Evolutionary conservation across 2,888 invertebrate species (phyloP).

Genomic region (Drosophila trichaetosa): DNA sequence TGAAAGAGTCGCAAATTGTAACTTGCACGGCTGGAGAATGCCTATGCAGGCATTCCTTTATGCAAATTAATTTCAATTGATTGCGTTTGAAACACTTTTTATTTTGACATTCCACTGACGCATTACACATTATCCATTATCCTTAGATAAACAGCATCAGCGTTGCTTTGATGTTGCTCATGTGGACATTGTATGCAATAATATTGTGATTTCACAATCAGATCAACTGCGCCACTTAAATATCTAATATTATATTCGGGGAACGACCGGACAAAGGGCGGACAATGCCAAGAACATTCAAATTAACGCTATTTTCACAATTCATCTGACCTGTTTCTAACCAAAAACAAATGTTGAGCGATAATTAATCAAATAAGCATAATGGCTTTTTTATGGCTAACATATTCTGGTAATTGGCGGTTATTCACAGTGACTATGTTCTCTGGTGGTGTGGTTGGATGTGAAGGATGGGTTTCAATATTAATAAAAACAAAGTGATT

Average conservation of each 20-base stretch:
- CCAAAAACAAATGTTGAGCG: not conserved
- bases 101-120: constrained; percentile 73
- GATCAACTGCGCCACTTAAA: not conserved
- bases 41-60: constrained; percentile 75
- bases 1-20: constrained; percentile 32
- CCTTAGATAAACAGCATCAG: constrained; percentile 67
- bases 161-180: constrained; percentile 69
- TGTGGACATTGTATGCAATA: constrained; percentile 67
- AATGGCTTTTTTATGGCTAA: not conserved
- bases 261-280: not conserved
- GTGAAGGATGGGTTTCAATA: not conserved
- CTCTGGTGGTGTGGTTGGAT: not conserved
- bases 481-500: not conserved
- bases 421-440: not conserved
- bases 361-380: not conserved
- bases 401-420: not conserved
- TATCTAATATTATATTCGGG: not conserved
- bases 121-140: constrained; percentile 66
- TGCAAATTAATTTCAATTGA: constrained; percentile 82
- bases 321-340: not conserved
- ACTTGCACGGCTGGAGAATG: constrained; percentile 30
- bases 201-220: constrained; percentile 53
- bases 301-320: not conserved
- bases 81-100: constrained; percentile 74
- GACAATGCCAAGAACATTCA: constrained; percentile 8